A percentile compares a stretch with the other conserved stretches of the same genome.
phyloP scores from a whole-genome alignment of 1,140 invertebrate genomes.

The Oncopodura yosiiana region DNA sequence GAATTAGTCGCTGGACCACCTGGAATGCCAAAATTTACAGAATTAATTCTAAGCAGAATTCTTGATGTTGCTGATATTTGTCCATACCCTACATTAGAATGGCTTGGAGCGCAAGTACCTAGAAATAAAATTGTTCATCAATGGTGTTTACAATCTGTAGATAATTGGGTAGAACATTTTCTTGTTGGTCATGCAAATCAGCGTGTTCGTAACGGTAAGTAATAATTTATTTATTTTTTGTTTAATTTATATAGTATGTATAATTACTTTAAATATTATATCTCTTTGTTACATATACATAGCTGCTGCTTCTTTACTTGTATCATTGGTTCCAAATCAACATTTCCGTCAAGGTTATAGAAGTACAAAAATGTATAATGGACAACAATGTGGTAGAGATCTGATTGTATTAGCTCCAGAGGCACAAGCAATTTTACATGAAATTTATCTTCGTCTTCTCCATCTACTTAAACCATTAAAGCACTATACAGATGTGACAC shows the following conservation, averaged over 20 bases:
- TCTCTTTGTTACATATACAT: constrained; percentile 36
- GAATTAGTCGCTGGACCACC: constrained; percentile 55
- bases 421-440: constrained; percentile 67
- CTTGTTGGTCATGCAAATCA: constrained; percentile 74
- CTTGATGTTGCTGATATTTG: constrained; percentile 85
- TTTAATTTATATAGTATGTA: background rate
- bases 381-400: constrained; percentile 40
- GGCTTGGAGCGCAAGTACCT: constrained; percentile 73
- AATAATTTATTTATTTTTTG: background rate
- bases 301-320: constrained; percentile 73
- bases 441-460: constrained; percentile 40
- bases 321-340: constrained; percentile 75
- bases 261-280: constrained; percentile 37
- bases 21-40: constrained; percentile 77
- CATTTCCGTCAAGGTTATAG: constrained; percentile 78
- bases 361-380: constrained; percentile 40
- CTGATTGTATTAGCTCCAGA: constrained; percentile 49
- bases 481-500: constrained; percentile 70
- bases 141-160: constrained; percentile 76
- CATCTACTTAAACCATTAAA: constrained; percentile 63
- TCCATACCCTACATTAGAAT: constrained; percentile 80
- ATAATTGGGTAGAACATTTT: constrained; percentile 81
- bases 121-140: constrained; percentile 78
- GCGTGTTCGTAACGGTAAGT: constrained; percentile 64
- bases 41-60: constrained; percentile 70